Percentiles rank a stretch among this genome's conserved stretches.
Conservation (phyloP, 35 echinoderm and acorn worm species). For the Amphiura filiformis region DNA sequence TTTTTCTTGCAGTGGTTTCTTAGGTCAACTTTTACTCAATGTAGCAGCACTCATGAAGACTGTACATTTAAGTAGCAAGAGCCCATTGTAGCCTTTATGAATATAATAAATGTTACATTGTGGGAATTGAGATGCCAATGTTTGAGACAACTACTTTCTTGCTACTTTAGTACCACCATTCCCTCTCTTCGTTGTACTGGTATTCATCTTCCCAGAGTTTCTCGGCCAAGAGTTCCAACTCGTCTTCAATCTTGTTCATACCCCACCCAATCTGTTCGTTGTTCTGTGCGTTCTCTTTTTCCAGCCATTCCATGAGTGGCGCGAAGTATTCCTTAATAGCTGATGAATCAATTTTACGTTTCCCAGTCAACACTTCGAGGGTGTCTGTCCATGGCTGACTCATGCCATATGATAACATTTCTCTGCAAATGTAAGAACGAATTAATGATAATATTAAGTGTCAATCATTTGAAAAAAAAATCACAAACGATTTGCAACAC, state of each 20-base stretch:
- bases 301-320: constrained; percentile 79
- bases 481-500: too few species aligned
- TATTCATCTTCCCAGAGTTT: neutral
- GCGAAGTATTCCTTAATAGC: constrained; percentile 83
- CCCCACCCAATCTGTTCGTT: constrained; percentile 54
- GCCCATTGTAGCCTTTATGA: too few species aligned
- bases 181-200: neutral
- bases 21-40: too few species aligned
- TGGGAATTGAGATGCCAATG: too few species aligned
- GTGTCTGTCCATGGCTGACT: constrained; percentile 86
- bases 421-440: constrained; percentile 24
- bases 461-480: too few species aligned
- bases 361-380: constrained; percentile 72
- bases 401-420: constrained; percentile 75
- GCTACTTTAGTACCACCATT: neutral
- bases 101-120: too few species aligned
- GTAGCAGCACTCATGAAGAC: too few species aligned
- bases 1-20: too few species aligned
- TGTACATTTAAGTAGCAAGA: too few species aligned
- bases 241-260: neutral
- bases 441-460: too few species aligned
- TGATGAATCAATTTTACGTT: constrained; percentile 50
- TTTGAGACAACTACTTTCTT: too few species aligned
- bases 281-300: constrained; percentile 51
- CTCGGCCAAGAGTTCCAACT: neutral